Evolutionary conservation across 2,113 vertebrate genomes (phyloP).

Genomic region (Centropus unirufus): DNA sequence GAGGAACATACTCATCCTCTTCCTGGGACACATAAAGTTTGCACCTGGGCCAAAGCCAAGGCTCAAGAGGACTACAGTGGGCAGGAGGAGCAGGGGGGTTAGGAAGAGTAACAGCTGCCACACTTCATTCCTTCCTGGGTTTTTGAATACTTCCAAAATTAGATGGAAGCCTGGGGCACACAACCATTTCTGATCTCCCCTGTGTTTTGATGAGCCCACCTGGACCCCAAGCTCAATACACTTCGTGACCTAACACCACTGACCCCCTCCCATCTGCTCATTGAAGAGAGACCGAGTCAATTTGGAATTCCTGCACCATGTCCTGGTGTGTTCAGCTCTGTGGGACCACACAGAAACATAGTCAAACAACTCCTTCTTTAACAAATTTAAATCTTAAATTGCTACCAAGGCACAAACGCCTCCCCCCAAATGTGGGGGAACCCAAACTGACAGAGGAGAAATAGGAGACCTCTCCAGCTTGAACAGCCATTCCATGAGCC

Average conservation of each 20-base stretch:
- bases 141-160: neutral
- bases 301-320: neutral
- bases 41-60: neutral
- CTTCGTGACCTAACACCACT: neutral
- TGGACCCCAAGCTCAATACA: neutral
- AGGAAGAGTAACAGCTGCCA: neutral
- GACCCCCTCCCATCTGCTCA: too few species aligned
- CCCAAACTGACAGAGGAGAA: neutral
- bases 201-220: neutral
- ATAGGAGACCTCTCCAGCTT: neutral
- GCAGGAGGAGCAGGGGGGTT: neutral
- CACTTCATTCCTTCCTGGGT: neutral
- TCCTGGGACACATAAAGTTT: accelerated
- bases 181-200: neutral
- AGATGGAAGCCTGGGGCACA: neutral
- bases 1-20: neutral
- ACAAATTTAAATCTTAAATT: neutral
- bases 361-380: neutral
- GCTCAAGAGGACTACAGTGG: accelerated
- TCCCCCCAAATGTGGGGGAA: neutral
- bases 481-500: neutral
- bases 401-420: neutral
- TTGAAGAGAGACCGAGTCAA: neutral
- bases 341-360: neutral
- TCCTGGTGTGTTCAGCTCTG: neutral